Evolutionary conservation across 2,888 invertebrate genomes (phyloP).

Genomic region (Cepaea hortensis): DNA sequence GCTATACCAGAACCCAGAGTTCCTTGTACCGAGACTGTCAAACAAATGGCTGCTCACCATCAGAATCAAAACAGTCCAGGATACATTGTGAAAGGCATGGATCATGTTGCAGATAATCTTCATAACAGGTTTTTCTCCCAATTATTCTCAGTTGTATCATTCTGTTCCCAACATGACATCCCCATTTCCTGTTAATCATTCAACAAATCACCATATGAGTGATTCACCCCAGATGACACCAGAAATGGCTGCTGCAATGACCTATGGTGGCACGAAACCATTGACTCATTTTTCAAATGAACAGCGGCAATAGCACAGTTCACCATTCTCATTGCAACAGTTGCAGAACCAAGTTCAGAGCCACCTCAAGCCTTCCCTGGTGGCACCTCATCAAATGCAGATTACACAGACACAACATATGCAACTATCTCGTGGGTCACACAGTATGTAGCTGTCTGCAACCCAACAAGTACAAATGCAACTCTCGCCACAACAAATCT

Average conservation of each 20-base stretch:
- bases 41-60: too few species aligned
- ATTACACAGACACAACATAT: slow-evolving; percentile 87
- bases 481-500: slow-evolving; percentile 79
- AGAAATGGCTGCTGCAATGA: not conserved
- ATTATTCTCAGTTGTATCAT: too few species aligned
- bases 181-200: too few species aligned
- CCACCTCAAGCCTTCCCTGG: slow-evolving; percentile 86
- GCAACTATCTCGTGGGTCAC: slow-evolving; percentile 76
- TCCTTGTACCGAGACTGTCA: too few species aligned
- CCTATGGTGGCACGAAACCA: slow-evolving; percentile 70
- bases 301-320: slow-evolving; percentile 57
- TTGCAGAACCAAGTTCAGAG: slow-evolving; percentile 61
- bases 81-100: too few species aligned
- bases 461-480: slow-evolving; percentile 73
- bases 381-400: slow-evolving; percentile 86
- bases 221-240: too few species aligned
- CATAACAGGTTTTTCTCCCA: too few species aligned
- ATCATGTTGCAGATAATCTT: too few species aligned
- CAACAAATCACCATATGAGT: too few species aligned
- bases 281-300: slow-evolving; percentile 71
- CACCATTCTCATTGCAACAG: slow-evolving; percentile 71
- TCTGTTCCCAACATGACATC: too few species aligned
- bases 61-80: too few species aligned
- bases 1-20: too few species aligned
- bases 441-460: slow-evolving; percentile 69